A percentile compares a stretch with the other conserved stretches of the same genome.
Evolutionary conservation across 2,113 vertebrate species (phyloP).

Genomic region (Neogale vison): DNA sequence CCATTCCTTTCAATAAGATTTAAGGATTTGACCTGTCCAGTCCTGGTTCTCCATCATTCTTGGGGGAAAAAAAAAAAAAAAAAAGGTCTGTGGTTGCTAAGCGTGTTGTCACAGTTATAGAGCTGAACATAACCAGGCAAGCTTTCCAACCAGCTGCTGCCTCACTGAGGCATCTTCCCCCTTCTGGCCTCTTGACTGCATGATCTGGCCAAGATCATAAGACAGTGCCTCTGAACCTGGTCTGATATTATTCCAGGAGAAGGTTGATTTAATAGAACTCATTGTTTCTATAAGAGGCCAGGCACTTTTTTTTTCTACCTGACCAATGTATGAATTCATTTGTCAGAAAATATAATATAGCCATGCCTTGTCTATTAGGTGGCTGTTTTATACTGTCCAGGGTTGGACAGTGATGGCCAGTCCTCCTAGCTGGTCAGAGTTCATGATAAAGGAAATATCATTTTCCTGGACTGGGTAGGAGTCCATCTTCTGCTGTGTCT

Average conservation of each 20-base stretch:
- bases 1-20: neutral
- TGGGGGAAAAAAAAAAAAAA: neutral
- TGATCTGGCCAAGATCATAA: neutral
- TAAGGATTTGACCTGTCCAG: neutral
- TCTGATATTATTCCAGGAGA: neutral
- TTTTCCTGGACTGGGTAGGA: neutral
- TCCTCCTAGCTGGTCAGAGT: neutral
- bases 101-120: neutral
- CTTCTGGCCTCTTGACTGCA: neutral
- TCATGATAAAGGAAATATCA: neutral
- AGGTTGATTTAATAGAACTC: neutral
- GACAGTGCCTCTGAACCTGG: neutral
- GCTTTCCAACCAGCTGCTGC: neutral
- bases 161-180: neutral
- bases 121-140: neutral
- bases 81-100: neutral
- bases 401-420: no score
- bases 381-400: neutral
- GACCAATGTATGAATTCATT: neutral
- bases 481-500: neutral
- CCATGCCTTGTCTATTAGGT: neutral
- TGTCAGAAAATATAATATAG: neutral
- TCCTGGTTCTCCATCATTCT: neutral
- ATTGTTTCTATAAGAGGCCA: neutral
- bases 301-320: neutral